Evolutionary conservation across 2,797 vertebrate genomes (phyloP), one percentile per base, ranked within the genome.

Genomic region (Apogon hyalosoma): DNA sequence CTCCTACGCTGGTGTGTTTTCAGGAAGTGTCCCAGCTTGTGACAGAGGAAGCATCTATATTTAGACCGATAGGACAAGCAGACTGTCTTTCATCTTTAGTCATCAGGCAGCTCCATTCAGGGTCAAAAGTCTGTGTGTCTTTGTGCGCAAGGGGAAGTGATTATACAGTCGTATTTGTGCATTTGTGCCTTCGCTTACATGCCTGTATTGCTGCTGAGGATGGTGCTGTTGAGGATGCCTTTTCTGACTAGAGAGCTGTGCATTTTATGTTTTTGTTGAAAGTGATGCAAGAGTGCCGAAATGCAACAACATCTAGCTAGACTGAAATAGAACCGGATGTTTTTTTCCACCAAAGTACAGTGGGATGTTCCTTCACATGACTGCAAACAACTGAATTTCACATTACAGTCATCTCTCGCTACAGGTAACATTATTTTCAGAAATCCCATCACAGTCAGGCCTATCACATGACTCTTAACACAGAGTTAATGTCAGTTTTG

Each of bases 21-120:
- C 71, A 84, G 77, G 85, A 89, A 87, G 81, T 79, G 71, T 55
- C 69, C 72, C 73, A 79, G 64, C 61, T 77, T 41, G 51, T 62
- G 48, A 84, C 50, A 73, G 75, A 88, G 85, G 81, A 89, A 87
- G 83, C 49, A 43, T 77, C 83, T 89, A 86, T 89, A 82, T 88
- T 73, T 86, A 88, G 72, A 74, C 63, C 11, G 79, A 79, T 64
- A 70, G 60, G 61, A 69, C 59, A 57, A 65, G 69, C 65, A 62
- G 73, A 68, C 55, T 6, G n/a, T 71, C 78, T 91, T 87, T 87
- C 63, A 80, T 82, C 73, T 86, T 68, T 49, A 40, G 69, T 80
- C 48, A 16, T 58, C 71, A 60, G 40, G 24, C 66, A 58, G 36
- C 63, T 79, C 68, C 3, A 41, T 82, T 75, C 62, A 64, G 63